Conservation (phyloP, 2,113 vertebrate species). For the Plotosus lineatus region DNA sequence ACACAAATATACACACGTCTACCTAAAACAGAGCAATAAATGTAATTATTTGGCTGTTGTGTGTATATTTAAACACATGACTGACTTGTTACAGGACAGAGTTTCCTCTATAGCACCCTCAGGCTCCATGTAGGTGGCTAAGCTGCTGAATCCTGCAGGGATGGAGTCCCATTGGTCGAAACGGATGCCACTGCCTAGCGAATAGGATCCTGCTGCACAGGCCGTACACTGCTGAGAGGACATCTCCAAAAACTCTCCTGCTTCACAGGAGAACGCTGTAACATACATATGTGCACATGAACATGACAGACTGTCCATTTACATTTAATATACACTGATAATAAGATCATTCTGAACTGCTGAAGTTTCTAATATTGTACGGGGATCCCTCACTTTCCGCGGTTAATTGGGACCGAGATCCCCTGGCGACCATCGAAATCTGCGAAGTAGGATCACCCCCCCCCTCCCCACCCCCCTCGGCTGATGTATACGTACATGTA, state of each 20-base stretch:
- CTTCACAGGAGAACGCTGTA: conserved; percentile 91
- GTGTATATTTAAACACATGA: not conserved
- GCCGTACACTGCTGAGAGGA: conserved; percentile 89
- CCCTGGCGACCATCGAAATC: too few species aligned
- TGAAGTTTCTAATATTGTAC: not conserved
- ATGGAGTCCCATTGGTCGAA: conserved; percentile 96
- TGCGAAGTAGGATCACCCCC: too few species aligned
- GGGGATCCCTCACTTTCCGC: too few species aligned
- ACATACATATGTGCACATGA: conserved; percentile 18
- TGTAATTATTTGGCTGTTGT: not conserved
- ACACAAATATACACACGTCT: not conserved
- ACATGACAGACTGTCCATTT: not conserved
- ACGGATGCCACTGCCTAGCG: conserved; percentile 91
- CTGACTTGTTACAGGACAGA: conserved; percentile 87
- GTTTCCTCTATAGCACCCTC: conserved; percentile 68
- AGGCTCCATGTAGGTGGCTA: conserved; percentile 86
- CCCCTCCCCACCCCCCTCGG: too few species aligned
- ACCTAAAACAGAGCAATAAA: not conserved
- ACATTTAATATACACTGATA: not conserved
- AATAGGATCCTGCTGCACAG: conserved; percentile 91
- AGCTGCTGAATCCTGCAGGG: conserved; percentile 88
- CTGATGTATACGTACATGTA: too few species aligned
- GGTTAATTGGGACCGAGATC: too few species aligned
- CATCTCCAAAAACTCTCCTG: conserved; percentile 96
- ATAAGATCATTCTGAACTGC: not conserved